Conservation (phyloP, 1,140 invertebrate species). For the Hydropsyche tenuis region DNA sequence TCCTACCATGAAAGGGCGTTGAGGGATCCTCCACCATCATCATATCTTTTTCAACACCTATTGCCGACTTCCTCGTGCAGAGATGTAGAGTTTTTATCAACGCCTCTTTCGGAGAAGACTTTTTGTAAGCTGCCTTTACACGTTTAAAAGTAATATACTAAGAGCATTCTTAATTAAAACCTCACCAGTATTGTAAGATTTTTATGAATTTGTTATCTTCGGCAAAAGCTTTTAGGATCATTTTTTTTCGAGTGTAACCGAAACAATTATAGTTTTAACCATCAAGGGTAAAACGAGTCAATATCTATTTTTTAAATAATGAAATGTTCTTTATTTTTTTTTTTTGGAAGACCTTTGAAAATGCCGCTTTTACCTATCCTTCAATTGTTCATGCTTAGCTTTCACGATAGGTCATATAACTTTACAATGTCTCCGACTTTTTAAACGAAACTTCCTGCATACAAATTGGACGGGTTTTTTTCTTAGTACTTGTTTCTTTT, state of each 20-base stretch:
- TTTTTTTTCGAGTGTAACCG: too few relatives aligned
- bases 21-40: not conserved
- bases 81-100: slow-evolving; percentile 5
- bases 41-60: slow-evolving; percentile 25
- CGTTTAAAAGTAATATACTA: too few relatives aligned
- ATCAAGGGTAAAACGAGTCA: too few relatives aligned
- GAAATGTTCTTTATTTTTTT: too few relatives aligned
- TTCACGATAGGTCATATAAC: slow-evolving; percentile 5
- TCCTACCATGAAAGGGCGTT: slow-evolving; percentile 27
- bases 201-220: too few relatives aligned
- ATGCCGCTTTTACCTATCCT: slow-evolving; percentile 4
- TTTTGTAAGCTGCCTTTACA: slow-evolving; percentile 12
- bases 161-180: too few relatives aligned
- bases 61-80: slow-evolving; percentile 5
- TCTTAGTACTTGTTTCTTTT: not conserved
- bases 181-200: too few relatives aligned
- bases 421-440: not conserved
- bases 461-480: not conserved
- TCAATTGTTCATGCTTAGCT: not conserved
- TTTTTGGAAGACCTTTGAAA: not conserved
- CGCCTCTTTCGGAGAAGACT: not conserved
- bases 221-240: too few relatives aligned
- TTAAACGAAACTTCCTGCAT: slow-evolving; percentile 1
- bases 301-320: too few relatives aligned
- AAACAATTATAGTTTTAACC: too few relatives aligned